Conservation (phyloP, 2,888 invertebrate species). For the Neria commutata region DNA sequence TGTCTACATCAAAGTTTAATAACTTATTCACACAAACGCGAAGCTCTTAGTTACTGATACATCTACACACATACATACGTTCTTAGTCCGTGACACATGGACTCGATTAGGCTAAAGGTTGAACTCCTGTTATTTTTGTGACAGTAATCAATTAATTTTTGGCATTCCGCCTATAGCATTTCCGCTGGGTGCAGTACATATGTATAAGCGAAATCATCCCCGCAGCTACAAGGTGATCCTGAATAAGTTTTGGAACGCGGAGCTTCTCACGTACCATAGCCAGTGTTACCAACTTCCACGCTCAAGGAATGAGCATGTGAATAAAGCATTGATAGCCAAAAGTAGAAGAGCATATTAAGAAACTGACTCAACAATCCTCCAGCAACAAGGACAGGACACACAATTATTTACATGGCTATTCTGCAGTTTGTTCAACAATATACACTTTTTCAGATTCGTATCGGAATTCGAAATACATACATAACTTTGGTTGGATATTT, state of each 20-base stretch:
- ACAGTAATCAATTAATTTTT: conserved; percentile 62
- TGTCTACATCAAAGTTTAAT: no score
- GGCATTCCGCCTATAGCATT: conserved; percentile 54
- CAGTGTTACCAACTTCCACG: no score
- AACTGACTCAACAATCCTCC: background rate
- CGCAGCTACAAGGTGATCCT: conserved; percentile 17
- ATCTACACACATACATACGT: background rate
- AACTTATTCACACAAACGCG: conserved; percentile 13
- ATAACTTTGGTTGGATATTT: no score
- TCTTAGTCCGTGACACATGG: background rate
- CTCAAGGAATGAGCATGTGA: no score
- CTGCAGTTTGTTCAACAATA: background rate
- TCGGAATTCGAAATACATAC: no score
- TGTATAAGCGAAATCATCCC: background rate
- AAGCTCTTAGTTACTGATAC: background rate
- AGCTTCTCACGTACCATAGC: conserved; percentile 19
- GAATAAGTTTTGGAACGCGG: conserved; percentile 27
- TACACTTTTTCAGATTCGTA: background rate
- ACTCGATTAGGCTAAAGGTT: conserved; percentile 34
- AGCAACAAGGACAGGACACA: background rate
- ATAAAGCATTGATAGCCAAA: no score
- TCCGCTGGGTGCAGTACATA: conserved; percentile 30
- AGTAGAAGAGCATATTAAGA: background rate
- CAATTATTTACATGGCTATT: conserved; percentile 12
- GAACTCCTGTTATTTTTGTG: conserved; percentile 56